Conservation (phyloP, 2,797 vertebrate genomes). For the Ficedula albicollis region DNA sequence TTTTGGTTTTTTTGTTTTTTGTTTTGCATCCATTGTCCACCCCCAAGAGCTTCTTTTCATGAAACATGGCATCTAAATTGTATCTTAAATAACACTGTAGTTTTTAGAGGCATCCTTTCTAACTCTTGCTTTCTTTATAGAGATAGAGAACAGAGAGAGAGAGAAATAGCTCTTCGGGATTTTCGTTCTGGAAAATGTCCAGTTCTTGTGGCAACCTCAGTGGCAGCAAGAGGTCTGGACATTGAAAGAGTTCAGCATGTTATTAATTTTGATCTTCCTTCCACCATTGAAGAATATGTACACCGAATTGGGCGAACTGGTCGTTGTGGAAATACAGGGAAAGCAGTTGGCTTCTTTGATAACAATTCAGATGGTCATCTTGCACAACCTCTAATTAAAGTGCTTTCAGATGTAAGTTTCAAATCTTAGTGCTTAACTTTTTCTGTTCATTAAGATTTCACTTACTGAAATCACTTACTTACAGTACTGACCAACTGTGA, state of each 20-base stretch:
- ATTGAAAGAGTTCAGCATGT: slow-evolving; percentile 94
- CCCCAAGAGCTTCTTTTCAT: neutral
- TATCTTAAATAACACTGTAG: neutral
- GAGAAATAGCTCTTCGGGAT: slow-evolving; percentile 86
- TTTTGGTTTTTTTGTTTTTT: too few species aligned
- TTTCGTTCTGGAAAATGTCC: slow-evolving; percentile 88
- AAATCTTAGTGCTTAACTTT: neutral
- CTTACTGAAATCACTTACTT: too few species aligned
- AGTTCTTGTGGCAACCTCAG: slow-evolving; percentile 92
- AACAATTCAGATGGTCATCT: slow-evolving; percentile 67
- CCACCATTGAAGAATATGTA: slow-evolving; percentile 90
- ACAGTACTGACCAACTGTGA: neutral
- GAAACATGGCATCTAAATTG: neutral
- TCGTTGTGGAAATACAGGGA: slow-evolving; percentile 91
- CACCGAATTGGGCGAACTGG: slow-evolving; percentile 95
- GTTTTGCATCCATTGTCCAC: neutral
- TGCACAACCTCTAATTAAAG: slow-evolving; percentile 82
- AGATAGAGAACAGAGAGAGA: slow-evolving; percentile 89
- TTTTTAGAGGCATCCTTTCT: neutral
- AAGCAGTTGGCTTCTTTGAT: slow-evolving; percentile 90
- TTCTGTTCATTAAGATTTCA: neutral
- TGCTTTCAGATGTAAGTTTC: slow-evolving; percentile 85
- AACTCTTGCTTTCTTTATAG: slow-evolving; percentile 65
- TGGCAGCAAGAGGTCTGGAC: slow-evolving; percentile 92
- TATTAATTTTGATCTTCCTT: slow-evolving; percentile 93